Evolutionary conservation across 64 coral and sea anemone genomes (phyloP).

Genomic region (Dendrophyllia cribrosa): DNA sequence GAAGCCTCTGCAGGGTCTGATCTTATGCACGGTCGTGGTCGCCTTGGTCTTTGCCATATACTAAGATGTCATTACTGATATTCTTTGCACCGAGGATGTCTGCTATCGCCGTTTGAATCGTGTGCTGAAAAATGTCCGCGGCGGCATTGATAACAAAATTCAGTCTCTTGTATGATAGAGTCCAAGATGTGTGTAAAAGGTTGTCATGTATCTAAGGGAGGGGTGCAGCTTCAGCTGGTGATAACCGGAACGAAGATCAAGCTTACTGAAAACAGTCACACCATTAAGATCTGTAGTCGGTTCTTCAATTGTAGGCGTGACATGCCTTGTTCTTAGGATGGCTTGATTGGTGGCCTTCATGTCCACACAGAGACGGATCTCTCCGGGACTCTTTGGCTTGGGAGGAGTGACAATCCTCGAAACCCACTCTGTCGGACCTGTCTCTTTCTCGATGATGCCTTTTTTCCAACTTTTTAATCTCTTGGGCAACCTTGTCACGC

Average conservation of each 20-base stretch:
- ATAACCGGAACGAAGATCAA: too few species aligned
- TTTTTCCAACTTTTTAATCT: too few species aligned
- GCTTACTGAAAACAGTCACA: too few species aligned
- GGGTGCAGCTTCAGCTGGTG: slow-evolving; percentile 44
- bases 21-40: neutral
- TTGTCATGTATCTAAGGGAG: slow-evolving; percentile 40
- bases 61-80: slow-evolving; percentile 47
- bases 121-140: slow-evolving; percentile 16
- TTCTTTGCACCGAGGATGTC: slow-evolving; percentile 43
- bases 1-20: neutral
- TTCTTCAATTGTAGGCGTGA: neutral
- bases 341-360: too few species aligned
- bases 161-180: slow-evolving; percentile 32
- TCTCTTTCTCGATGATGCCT: too few species aligned
- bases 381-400: too few species aligned
- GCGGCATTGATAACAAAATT: slow-evolving; percentile 32
- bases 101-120: slow-evolving; percentile 22
- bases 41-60: neutral
- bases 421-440: neutral
- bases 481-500: too few species aligned
- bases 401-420: too few species aligned
- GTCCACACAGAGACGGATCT: too few species aligned
- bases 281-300: too few species aligned
- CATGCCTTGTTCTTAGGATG: too few species aligned
- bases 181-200: slow-evolving; percentile 50